Percentiles rank a stretch among this genome's conserved stretches.
Conservation (phyloP, 2,113 vertebrate species). For the Petrocephalus microphthalmus region DNA sequence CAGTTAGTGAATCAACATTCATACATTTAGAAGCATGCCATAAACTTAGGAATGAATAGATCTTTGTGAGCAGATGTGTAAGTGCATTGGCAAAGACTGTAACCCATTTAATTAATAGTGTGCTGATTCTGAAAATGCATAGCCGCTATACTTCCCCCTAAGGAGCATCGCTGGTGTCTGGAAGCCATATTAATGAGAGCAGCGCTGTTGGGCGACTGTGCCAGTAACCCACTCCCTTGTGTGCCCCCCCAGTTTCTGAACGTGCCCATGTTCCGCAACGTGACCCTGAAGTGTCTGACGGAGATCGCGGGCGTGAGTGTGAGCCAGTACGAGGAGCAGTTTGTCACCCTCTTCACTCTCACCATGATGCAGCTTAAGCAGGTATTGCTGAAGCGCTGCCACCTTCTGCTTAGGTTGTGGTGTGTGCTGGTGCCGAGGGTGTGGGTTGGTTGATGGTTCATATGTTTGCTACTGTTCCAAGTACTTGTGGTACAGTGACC, state of each 20-base stretch:
- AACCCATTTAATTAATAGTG: slow-evolving; percentile 16
- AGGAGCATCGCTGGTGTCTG: not conserved
- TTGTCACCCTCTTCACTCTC: slow-evolving; percentile 91
- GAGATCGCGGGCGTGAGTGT: slow-evolving; percentile 97
- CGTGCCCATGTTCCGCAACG: slow-evolving; percentile 98
- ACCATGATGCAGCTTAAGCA: slow-evolving; percentile 99
- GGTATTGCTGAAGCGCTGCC: slow-evolving; percentile 50
- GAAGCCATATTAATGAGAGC: slow-evolving; percentile 17
- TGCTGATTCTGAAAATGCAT: slow-evolving; percentile 2
- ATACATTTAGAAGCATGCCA: slow-evolving; percentile 24
- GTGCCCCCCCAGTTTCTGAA: slow-evolving; percentile 77
- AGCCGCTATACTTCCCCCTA: not conserved
- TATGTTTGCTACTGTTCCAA: not conserved
- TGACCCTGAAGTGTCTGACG: slow-evolving; percentile 97
- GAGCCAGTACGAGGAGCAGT: slow-evolving; percentile 96
- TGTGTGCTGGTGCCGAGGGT: not conserved
- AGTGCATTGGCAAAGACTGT: not conserved
- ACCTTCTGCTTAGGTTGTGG: not conserved
- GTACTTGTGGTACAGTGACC: not conserved
- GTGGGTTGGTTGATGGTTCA: not conserved
- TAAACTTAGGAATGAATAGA: not conserved
- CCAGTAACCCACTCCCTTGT: not conserved
- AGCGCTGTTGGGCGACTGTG: slow-evolving; percentile 4
- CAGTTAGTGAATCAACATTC: slow-evolving; percentile 31
- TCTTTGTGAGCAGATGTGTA: not conserved